A percentile compares a stretch with the other conserved stretches of the same genome.
Evolutionary conservation across 2,888 invertebrate species (phyloP).

Genomic region (Melinopterus prodromus): DNA sequence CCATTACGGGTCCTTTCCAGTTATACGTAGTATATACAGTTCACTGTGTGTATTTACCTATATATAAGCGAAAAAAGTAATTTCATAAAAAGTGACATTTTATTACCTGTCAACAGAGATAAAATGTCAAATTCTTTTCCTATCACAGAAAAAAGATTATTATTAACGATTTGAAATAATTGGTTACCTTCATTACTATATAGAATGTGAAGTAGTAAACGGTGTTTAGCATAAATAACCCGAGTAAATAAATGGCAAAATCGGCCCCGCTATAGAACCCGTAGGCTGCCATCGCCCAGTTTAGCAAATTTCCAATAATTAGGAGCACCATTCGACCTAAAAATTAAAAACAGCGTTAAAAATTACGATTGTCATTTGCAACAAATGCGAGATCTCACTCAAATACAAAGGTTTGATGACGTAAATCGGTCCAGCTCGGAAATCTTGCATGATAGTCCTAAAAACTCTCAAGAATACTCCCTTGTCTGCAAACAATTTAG

Average conservation of each 20-base stretch:
- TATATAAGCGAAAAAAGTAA: too few species aligned
- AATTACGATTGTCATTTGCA: too few species aligned
- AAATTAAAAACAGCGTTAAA: constrained; percentile 30
- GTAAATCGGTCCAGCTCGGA: constrained; percentile 58
- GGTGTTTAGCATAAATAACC: constrained; percentile 84
- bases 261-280: constrained; percentile 73
- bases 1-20: too few species aligned
- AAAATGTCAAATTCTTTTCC: too few species aligned
- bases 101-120: too few species aligned
- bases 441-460: constrained; percentile 55
- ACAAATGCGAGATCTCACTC: constrained; percentile 43
- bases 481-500: constrained; percentile 47
- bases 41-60: too few species aligned
- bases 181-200: constrained; percentile 79
- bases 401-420: constrained; percentile 60
- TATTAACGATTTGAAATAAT: background rate
- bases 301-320: constrained; percentile 68
- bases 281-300: constrained; percentile 72
- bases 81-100: too few species aligned
- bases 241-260: constrained; percentile 82
- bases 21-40: too few species aligned
- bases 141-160: too few species aligned
- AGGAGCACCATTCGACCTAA: constrained; percentile 66
- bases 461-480: constrained; percentile 50
- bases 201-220: constrained; percentile 83